Evolutionary conservation across 2,113 vertebrate genomes (phyloP).

Genomic region (Callopanchax toddi): DNA sequence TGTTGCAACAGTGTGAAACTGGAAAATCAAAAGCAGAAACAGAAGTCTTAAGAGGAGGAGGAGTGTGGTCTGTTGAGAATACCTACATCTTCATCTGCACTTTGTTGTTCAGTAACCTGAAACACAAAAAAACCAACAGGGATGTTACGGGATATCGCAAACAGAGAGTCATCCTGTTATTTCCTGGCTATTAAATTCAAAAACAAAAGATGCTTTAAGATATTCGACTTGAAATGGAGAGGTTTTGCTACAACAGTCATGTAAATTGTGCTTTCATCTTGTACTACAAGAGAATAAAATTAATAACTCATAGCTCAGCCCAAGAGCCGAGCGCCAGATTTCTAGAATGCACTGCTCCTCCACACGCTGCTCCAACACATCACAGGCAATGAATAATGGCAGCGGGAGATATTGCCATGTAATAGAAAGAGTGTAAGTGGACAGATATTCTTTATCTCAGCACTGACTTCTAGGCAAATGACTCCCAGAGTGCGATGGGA

Average conservation of each 20-base stretch:
- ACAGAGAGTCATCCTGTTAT: constrained; percentile 9
- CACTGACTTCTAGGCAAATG: constrained; percentile 53
- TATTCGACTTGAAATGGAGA: constrained; percentile 35
- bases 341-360: constrained; percentile 19
- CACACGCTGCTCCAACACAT: constrained; percentile 38
- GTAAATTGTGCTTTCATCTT: constrained; percentile 44
- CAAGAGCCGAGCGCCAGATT: constrained; percentile 13
- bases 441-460: constrained; percentile 63
- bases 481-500: constrained; percentile 44
- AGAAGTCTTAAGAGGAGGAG: constrained; percentile 6
- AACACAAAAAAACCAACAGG: constrained; percentile 46
- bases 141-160: constrained; percentile 19
- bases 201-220: constrained; percentile 29
- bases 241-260: constrained; percentile 39
- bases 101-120: constrained; percentile 82
- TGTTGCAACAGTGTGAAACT: constrained; percentile 36
- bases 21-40: constrained; percentile 17
- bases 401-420: constrained; percentile 64
- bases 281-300: constrained; percentile 44
- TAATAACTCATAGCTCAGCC: constrained; percentile 40
- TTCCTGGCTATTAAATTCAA: constrained; percentile 19
- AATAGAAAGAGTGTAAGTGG: constrained; percentile 59
- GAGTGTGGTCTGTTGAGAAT: constrained; percentile 9
- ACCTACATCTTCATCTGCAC: constrained; percentile 82
- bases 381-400: constrained; percentile 68